Evolutionary conservation across 2,888 invertebrate genomes (phyloP).

Genomic region (Pseudoips prasinana): DNA sequence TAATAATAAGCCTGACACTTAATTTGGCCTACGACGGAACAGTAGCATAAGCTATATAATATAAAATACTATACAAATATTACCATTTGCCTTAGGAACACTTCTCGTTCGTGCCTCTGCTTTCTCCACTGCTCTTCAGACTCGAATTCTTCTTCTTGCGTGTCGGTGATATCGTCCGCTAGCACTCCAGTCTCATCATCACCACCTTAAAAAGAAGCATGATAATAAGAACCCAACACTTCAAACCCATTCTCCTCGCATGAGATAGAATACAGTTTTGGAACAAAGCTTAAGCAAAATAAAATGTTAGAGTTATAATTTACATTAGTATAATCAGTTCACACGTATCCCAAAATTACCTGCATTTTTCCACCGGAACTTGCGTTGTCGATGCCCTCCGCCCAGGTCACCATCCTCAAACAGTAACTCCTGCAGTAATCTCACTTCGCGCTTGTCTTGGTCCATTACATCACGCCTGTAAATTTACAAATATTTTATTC

Average conservation of each 20-base stretch:
- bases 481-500: too few relatives aligned
- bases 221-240: background rate
- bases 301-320: too few relatives aligned
- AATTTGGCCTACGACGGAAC: too few relatives aligned
- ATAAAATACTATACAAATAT: too few relatives aligned
- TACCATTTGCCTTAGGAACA: conserved; percentile 85
- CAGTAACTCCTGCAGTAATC: conserved; percentile 91
- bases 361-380: conserved; percentile 93
- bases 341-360: too few relatives aligned
- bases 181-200: conserved; percentile 51
- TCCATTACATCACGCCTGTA: conserved; percentile 90
- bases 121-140: conserved; percentile 90
- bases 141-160: conserved; percentile 86
- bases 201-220: conserved; percentile 47
- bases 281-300: too few relatives aligned
- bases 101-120: conserved; percentile 90
- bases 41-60: too few relatives aligned
- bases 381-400: conserved; percentile 87
- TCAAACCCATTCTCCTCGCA: too few relatives aligned
- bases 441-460: conserved; percentile 92
- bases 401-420: conserved; percentile 95
- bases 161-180: conserved; percentile 52
- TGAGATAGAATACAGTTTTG: too few relatives aligned
- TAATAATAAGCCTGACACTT: too few relatives aligned
- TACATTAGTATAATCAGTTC: too few relatives aligned